Evolutionary conservation across 2,797 vertebrate species (phyloP).

Genomic region (Platalea minor): DNA sequence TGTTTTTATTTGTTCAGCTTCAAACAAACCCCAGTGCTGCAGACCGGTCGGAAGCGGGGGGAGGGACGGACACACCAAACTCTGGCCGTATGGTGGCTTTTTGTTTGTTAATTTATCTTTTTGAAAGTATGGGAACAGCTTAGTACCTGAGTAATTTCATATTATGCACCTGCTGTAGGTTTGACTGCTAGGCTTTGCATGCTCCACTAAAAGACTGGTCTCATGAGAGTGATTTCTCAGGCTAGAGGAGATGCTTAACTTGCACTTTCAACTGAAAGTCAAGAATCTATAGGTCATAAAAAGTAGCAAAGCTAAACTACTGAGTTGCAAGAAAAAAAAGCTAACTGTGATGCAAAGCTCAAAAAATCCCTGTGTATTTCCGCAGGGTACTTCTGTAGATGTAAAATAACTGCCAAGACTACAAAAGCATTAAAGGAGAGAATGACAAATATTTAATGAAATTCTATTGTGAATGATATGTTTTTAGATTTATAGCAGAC

Average conservation of each 20-base stretch:
- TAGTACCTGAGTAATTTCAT: neutral
- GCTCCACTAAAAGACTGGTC: neutral
- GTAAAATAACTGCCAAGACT: neutral
- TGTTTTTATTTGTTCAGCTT: neutral
- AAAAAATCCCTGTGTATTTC: neutral
- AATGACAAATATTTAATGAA: neutral
- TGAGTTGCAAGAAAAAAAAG: neutral
- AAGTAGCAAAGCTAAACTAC: neutral
- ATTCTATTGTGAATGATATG: neutral
- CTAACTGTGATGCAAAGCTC: neutral
- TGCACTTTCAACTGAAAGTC: neutral
- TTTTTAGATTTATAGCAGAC: neutral
- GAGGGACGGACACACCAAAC: neutral
- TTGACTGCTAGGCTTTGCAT: neutral
- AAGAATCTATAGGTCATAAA: neutral
- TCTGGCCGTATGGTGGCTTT: neutral
- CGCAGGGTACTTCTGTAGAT: neutral
- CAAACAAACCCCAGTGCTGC: neutral
- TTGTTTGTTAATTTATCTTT: neutral
- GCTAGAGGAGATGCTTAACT: neutral
- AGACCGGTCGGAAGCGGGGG: neutral
- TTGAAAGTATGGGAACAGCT: neutral
- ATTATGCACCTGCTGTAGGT: neutral
- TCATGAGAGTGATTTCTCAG: neutral
- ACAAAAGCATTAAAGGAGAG: neutral